Evolutionary conservation across 1,140 invertebrate genomes (phyloP).

Genomic region (Stegodyphus mimosarum): DNA sequence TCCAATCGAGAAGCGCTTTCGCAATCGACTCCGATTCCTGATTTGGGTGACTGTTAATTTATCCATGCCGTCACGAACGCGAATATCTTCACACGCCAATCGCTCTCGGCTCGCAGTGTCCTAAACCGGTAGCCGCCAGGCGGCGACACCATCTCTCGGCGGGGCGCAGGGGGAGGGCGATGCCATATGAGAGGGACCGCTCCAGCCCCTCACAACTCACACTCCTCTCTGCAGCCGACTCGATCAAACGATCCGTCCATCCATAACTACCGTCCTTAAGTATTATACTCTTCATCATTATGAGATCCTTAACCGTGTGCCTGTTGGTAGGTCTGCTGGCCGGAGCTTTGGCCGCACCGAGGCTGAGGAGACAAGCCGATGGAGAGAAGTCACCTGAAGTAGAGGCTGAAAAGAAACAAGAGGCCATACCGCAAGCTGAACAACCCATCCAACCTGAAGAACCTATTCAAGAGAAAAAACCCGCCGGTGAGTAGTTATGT

Average conservation of each 20-base stretch:
- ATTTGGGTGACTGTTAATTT: constrained; percentile 13
- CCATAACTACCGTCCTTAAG: not conserved
- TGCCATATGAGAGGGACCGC: constrained; percentile 37
- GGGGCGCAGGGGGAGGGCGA: constrained; percentile 1
- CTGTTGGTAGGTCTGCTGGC: not conserved
- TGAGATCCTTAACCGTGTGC: constrained; percentile 24
- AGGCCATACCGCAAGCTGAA: not conserved
- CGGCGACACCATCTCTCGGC: constrained; percentile 3
- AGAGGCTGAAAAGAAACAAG: constrained; percentile 2
- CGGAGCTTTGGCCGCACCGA: constrained; percentile 11
- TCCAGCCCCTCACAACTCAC: not conserved
- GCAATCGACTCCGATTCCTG: no score
- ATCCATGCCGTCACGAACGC: constrained; percentile 28
- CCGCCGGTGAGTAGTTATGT: not conserved
- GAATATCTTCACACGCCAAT: not conserved
- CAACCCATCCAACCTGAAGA: not conserved
- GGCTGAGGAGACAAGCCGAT: not conserved
- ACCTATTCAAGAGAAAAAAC: constrained; percentile 1
- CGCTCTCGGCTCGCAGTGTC: not conserved
- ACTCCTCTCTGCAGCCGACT: constrained; percentile 9
- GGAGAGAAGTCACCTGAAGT: constrained; percentile 15
- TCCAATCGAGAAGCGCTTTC: no score
- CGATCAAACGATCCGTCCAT: constrained; percentile 20
- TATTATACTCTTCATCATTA: not conserved
- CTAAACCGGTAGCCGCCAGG: not conserved